Percentiles rank a stretch among this genome's conserved stretches.
Evolutionary conservation across 2,113 vertebrate species (phyloP).

Genomic region (Epinephelus lanceolatus): DNA sequence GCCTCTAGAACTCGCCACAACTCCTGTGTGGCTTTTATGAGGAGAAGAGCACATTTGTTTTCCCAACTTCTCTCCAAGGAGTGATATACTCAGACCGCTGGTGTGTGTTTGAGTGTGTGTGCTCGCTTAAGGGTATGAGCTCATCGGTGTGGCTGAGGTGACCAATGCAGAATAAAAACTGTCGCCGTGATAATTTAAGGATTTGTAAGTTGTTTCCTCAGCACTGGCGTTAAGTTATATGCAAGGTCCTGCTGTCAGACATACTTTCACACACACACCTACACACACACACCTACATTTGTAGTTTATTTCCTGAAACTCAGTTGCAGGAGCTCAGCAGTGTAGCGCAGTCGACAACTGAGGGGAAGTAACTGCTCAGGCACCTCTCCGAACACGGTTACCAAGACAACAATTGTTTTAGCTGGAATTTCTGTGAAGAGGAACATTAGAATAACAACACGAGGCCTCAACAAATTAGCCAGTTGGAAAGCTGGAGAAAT

Average conservation of each 20-base stretch:
- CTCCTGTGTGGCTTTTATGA: constrained; percentile 48
- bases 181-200: constrained; percentile 68
- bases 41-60: constrained; percentile 52
- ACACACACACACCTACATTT: constrained; percentile 18
- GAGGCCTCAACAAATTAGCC: constrained; percentile 58
- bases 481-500: constrained; percentile 59
- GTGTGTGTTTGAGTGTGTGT: constrained; percentile 17
- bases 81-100: constrained; percentile 46
- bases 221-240: constrained; percentile 30
- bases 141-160: constrained; percentile 62
- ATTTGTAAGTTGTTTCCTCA: constrained; percentile 63
- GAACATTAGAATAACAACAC: constrained; percentile 69
- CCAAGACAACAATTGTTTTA: constrained; percentile 66
- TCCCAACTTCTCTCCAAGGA: constrained; percentile 41
- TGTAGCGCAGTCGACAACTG: background rate
- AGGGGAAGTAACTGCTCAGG: constrained; percentile 39
- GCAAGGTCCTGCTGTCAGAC: constrained; percentile 15
- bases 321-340: constrained; percentile 2
- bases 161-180: constrained; percentile 67
- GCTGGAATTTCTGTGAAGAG: constrained; percentile 54
- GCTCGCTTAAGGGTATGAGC: constrained; percentile 45
- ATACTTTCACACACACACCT: background rate
- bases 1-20: constrained; percentile 80
- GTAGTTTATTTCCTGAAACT: constrained; percentile 9
- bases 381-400: constrained; percentile 46